Evolutionary conservation across 1,140 invertebrate genomes (phyloP).

Genomic region (Drosophila orosa): DNA sequence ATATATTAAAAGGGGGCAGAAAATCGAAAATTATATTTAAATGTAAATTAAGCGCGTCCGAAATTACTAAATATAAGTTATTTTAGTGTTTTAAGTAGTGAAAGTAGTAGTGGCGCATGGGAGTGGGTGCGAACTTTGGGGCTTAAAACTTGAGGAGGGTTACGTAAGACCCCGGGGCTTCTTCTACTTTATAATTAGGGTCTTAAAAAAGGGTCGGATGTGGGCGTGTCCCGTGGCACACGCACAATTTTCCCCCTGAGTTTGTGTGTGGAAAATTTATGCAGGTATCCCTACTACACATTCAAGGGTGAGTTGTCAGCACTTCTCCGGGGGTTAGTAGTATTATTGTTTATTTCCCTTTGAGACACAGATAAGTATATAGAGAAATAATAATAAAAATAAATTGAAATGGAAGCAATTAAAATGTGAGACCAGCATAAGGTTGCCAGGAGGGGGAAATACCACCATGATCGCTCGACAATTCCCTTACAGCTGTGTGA

Average conservation of each 20-base stretch:
- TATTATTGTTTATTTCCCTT: not conserved
- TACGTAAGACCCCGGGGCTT: slow-evolving; percentile 12
- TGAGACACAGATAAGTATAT: not conserved
- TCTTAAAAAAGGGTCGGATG: slow-evolving; percentile 31
- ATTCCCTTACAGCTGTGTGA: slow-evolving; percentile 66
- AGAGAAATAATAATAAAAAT: slow-evolving; percentile 45
- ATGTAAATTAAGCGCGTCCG: slow-evolving; percentile 69
- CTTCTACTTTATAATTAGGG: slow-evolving; percentile 23
- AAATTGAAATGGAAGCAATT: slow-evolving; percentile 76
- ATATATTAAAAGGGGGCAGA: slow-evolving; percentile 61
- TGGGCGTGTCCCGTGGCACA: slow-evolving; percentile 39
- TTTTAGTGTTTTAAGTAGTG: slow-evolving; percentile 79
- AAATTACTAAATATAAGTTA: slow-evolving; percentile 80
- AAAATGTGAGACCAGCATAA: slow-evolving; percentile 61
- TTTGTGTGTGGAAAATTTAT: slow-evolving; percentile 31
- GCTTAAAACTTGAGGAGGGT: slow-evolving; percentile 14
- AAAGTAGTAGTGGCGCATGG: slow-evolving; percentile 59
- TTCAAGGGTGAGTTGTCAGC: slow-evolving; percentile 31
- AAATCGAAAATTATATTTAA: slow-evolving; percentile 70
- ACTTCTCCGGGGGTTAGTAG: slow-evolving; percentile 11
- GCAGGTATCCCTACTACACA: slow-evolving; percentile 45
- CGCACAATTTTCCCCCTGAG: not conserved
- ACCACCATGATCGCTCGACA: slow-evolving; percentile 73
- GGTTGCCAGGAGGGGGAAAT: slow-evolving; percentile 50
- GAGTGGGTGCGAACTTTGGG: slow-evolving; percentile 60